phyloP scores from a whole-genome alignment of 2,113 vertebrate species.

The Siniperca knerii region DNA sequence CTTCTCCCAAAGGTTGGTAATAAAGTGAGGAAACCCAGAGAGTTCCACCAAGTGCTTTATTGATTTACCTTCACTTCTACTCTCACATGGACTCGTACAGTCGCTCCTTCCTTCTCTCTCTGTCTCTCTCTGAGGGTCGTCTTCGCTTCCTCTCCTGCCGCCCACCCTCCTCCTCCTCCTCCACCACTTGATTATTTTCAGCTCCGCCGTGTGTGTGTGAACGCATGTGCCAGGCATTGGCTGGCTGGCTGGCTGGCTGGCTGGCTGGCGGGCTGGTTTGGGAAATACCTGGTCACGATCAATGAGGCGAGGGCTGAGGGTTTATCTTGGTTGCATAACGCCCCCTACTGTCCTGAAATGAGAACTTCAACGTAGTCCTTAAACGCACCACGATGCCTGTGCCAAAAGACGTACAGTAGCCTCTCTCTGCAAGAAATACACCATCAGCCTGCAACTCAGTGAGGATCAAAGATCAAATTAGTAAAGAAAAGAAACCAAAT shows the following conservation, averaged over 20 bases:
- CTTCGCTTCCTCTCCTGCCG: constrained; percentile 63
- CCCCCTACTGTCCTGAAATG: constrained; percentile 59
- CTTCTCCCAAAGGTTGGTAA: constrained; percentile 20
- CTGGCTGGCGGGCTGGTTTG: constrained; percentile 79
- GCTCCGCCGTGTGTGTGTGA: constrained; percentile 46
- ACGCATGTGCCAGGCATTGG: constrained; percentile 45
- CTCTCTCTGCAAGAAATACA: constrained; percentile 2
- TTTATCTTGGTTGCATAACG: constrained; percentile 41
- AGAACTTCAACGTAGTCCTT: constrained; percentile 15
- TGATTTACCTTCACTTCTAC: constrained; percentile 64
- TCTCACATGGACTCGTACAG: constrained; percentile 55
- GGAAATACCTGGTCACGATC: constrained; percentile 87
- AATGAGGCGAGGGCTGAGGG: constrained; percentile 47
- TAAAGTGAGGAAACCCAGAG: constrained; percentile 62
- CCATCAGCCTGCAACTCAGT: not conserved
- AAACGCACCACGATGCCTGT: constrained; percentile 12
- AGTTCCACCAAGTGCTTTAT: constrained; percentile 62
- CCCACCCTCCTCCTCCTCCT: constrained; percentile 60
- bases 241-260: constrained; percentile 63
- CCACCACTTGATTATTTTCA: constrained; percentile 76
- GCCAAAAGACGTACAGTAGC: constrained; percentile 32
- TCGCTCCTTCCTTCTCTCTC: constrained; percentile 37
- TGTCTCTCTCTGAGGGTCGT: constrained; percentile 54
- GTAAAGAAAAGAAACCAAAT: not conserved
- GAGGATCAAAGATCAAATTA: not conserved